A percentile compares a stretch with the other conserved stretches of the same genome.
Evolutionary conservation across 2,113 vertebrate species (phyloP).

Genomic region (Chionomys nivalis): DNA sequence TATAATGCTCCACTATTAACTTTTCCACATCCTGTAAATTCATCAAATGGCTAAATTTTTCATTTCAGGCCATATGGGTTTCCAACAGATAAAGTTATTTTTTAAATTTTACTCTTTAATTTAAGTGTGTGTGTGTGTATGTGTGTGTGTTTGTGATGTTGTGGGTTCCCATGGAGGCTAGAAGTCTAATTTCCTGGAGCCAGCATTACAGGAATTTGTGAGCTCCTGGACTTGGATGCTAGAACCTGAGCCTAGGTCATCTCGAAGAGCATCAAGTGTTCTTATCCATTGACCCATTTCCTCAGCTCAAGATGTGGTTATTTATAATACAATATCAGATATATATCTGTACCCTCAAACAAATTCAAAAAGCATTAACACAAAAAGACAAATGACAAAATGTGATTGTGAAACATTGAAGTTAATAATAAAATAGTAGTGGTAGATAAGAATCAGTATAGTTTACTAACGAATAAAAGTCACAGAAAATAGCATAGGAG

Average conservation of each 20-base stretch:
- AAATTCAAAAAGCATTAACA: slow-evolving; percentile 7
- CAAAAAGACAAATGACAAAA: neutral
- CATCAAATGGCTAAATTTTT: neutral
- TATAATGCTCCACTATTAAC: neutral
- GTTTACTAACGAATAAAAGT: neutral
- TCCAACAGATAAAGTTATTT: neutral
- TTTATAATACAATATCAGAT: neutral
- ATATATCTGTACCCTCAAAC: neutral
- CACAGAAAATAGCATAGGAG: neutral
- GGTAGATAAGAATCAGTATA: neutral
- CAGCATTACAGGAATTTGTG: neutral
- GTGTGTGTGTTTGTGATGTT: neutral
- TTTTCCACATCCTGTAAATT: neutral
- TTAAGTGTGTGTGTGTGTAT: neutral
- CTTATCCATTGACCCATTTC: neutral
- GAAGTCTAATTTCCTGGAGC: neutral
- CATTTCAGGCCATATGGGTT: neutral
- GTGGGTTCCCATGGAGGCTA: neutral
- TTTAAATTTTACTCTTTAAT: neutral
- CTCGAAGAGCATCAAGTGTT: neutral
- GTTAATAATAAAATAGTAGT: neutral
- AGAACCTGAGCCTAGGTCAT: neutral
- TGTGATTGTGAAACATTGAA: neutral
- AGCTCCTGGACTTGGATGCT: neutral
- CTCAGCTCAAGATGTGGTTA: neutral